phyloP scores from a whole-genome alignment of 2,888 invertebrate species.

The Pseudolycoriella hygida region DNA sequence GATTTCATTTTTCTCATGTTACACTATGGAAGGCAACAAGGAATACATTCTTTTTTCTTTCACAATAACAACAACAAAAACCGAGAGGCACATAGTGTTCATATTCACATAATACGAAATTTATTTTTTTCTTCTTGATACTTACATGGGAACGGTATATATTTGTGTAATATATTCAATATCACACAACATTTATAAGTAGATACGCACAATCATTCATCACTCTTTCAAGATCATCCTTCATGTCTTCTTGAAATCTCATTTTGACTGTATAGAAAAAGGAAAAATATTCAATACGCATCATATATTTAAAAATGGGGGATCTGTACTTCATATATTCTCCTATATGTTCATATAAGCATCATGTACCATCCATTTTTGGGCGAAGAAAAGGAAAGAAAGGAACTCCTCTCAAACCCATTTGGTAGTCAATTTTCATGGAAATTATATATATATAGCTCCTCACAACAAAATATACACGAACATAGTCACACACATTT shows the following conservation, averaged over 20 bases:
- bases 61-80: not conserved
- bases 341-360: not conserved
- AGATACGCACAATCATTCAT: constrained; percentile 5
- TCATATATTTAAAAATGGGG: constrained; percentile 2
- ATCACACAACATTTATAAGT: not conserved
- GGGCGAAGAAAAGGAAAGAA: not conserved
- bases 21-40: too few relatives aligned
- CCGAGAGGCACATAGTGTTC: not conserved
- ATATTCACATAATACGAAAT: constrained; percentile 2
- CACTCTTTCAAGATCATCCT: constrained; percentile 5
- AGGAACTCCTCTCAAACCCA: not conserved
- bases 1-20: constrained; percentile 1
- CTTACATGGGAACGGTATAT: too few relatives aligned
- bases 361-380: not conserved
- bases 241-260: constrained; percentile 5
- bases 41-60: not conserved
- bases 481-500: too few relatives aligned
- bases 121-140: not conserved
- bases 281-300: constrained; percentile 4
- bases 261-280: constrained; percentile 1
- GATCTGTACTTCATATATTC: not conserved
- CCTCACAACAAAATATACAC: too few relatives aligned
- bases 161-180: too few relatives aligned
- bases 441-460: not conserved
- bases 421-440: not conserved